Percentiles rank a stretch among this genome's conserved stretches.
These are phyloP conservation scores for Brachypodius melanocephalos DNA, from an alignment of 2,113 vertebrate species.

Conservation along the genomic window DNA sequence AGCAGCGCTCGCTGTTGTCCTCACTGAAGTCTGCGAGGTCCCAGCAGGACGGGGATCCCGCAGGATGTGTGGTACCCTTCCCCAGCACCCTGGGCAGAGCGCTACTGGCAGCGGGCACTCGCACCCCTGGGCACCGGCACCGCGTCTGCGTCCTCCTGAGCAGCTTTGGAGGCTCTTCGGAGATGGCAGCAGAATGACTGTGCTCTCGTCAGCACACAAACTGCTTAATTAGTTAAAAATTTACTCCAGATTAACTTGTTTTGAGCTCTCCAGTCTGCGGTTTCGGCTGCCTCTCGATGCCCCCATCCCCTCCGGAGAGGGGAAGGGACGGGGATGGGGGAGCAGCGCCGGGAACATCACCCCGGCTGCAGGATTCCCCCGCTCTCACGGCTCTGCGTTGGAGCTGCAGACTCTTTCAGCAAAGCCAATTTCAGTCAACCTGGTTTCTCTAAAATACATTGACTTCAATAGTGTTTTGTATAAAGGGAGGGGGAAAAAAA, in stretches of 20 bases:
- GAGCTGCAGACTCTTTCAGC: neutral
- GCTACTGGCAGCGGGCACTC: neutral
- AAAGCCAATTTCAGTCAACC: neutral
- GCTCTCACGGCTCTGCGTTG: neutral
- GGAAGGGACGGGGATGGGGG: neutral
- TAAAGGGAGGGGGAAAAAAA: neutral
- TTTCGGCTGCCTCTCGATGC: neutral
- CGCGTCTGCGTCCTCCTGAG: neutral
- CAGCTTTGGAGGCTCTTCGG: neutral
- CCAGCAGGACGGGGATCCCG: accelerated
- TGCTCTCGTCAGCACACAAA: neutral
- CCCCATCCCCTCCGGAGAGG: neutral
- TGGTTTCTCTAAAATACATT: neutral
- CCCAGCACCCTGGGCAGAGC: accelerated
- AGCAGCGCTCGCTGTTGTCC: neutral
- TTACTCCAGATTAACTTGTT: neutral
- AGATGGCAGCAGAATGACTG: neutral
- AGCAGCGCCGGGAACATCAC: accelerated
- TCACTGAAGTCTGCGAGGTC: neutral
- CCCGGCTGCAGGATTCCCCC: neutral
- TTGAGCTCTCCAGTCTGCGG: neutral
- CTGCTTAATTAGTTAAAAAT: neutral
- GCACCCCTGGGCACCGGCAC: neutral
- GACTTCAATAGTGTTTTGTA: neutral
- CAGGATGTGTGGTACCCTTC: neutral